Conservation (phyloP, 2,888 invertebrate species). For the Endotricha flammealis region DNA sequence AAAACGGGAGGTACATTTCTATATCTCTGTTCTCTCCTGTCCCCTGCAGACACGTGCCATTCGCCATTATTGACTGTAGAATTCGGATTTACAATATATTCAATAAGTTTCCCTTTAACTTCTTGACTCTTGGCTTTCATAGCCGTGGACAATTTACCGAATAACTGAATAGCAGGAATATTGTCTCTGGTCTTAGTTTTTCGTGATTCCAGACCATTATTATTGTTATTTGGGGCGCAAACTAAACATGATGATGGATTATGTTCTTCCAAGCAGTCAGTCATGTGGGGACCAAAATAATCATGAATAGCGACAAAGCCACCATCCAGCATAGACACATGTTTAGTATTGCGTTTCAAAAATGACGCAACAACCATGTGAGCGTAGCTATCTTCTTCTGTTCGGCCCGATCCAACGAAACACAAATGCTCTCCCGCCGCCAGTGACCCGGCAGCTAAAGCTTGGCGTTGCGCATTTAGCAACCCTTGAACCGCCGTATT, state of each 20-base stretch:
- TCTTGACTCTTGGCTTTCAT: conserved; percentile 95
- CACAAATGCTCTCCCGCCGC: conserved; percentile 93
- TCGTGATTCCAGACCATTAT: conserved; percentile 39
- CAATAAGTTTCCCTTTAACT: conserved; percentile 93
- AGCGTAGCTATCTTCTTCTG: conserved; percentile 96
- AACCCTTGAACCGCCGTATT: conserved; percentile 95
- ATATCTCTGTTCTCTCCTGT: conserved; percentile 91
- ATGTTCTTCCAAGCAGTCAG: conserved; percentile 91
- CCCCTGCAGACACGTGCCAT: conserved; percentile 90
- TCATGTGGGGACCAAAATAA: conserved; percentile 88
- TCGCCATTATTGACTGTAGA: conserved; percentile 79
- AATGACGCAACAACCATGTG: conserved; percentile 99
- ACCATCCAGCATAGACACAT: conserved; percentile 94
- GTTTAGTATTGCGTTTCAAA: conserved; percentile 94
- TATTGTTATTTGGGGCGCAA: conserved; percentile 80
- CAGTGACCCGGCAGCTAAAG: conserved; percentile 90
- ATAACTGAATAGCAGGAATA: conserved; percentile 81
- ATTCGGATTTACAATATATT: conserved; percentile 94
- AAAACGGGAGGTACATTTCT: conserved; percentile 95
- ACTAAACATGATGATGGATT: conserved; percentile 88
- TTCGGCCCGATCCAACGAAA: conserved; percentile 94
- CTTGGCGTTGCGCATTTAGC: conserved; percentile 92
- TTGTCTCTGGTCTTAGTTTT: conserved; percentile 50
- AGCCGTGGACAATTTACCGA: conserved; percentile 90
- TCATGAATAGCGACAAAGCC: conserved; percentile 93